Evolutionary conservation across 53 echinoderm and acorn worm species (phyloP), one percentile per base, ranked within the genome.

Genomic region (Echinarachnius parma): DNA sequence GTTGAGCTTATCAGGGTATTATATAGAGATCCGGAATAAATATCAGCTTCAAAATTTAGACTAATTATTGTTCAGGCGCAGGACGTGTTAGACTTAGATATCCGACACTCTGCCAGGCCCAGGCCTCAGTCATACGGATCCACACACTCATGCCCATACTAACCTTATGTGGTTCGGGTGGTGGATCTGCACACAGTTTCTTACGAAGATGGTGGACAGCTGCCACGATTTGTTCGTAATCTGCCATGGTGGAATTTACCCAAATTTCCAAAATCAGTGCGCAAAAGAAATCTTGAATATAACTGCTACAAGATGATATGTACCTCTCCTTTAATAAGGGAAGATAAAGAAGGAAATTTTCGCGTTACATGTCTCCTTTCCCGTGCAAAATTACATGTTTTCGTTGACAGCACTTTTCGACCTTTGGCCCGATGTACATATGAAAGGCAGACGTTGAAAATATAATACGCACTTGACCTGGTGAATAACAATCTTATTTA

Each of bases 151-250:
- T 9, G 4, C 57, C 26, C 25, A 69, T 69, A 53, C 34, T 32
- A 34, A 69, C 70, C 70, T 22, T 52, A 5, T 53, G 26, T 10
- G 34, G 32, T 34, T 69, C 70, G 1, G 34, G 70, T 53, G 23
- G 19, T 53, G 70, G 52, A 53, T 69, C 70, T 9, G 70, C 70
- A 36, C 24, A 21, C 22, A 69, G 37, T n/a, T 53, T 69, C 2
- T 53, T 32, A 33, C 32, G 53, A 22, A 53, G 53, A 7, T 14
- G 31, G 3, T 69, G 54, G 34, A 69, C 70, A 53, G 52, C 54
- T 69, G 52, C 53, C 52, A 69, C 70, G 33, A 34, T 32, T 69
- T 69, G 34, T 52, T 34, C 70, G 54, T 69, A 53, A 69, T 69
- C 70, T 34, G 5, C 54, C 53, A 53, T 53, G 32, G 52, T 53